Evolutionary conservation across 2,888 invertebrate genomes (phyloP).

Genomic region (Pollenia griseotomentosa): DNA sequence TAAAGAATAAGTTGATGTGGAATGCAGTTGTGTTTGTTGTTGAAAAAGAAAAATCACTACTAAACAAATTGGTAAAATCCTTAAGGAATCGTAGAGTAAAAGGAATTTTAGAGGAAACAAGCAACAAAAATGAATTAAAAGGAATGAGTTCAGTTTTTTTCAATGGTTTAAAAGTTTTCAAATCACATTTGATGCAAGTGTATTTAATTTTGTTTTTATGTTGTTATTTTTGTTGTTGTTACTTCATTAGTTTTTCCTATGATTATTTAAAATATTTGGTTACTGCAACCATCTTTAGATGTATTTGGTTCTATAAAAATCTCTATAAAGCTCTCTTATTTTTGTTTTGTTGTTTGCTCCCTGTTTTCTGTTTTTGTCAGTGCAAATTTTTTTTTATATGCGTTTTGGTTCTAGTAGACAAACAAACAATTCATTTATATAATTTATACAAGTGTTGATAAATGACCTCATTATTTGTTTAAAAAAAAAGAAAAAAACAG

Average conservation of each 20-base stretch:
- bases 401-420: not conserved
- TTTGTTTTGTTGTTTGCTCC: not conserved
- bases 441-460: constrained; percentile 48
- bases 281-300: not conserved
- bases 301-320: constrained; percentile 5
- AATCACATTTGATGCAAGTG: constrained; percentile 55
- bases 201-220: constrained; percentile 41
- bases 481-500: constrained; percentile 2
- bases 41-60: not conserved
- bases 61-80: constrained; percentile 28
- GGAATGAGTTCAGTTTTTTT: not conserved
- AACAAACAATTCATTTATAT: constrained; percentile 31
- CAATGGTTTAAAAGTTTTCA: constrained; percentile 45
- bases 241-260: not conserved
- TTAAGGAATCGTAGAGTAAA: constrained; percentile 29
- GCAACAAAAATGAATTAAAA: not conserved
- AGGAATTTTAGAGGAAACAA: not conserved
- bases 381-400: not conserved
- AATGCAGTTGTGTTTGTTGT: constrained; percentile 4
- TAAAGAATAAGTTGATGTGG: not conserved
- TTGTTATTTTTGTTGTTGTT: not conserved
- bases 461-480: constrained; percentile 49
- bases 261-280: constrained; percentile 4
- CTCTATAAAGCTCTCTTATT: constrained; percentile 28
- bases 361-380: not conserved